Percentiles rank a stretch among this genome's conserved stretches.
These are phyloP conservation scores for Cataglyphis rosenhaueri DNA, from an alignment of 2,888 invertebrate species.

Conservation along the genomic window DNA sequence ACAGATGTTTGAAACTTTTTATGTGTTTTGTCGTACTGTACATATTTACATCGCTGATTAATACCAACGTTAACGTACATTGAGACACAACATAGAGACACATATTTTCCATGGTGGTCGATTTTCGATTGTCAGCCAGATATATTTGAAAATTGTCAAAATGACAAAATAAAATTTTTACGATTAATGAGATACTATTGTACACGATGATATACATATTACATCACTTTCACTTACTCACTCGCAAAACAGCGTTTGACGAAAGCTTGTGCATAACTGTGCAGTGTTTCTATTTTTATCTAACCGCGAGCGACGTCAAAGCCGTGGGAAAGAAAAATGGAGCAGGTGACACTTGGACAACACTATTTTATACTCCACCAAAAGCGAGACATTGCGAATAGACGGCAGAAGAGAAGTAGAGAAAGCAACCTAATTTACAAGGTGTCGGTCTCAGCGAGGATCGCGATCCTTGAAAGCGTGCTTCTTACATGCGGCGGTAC, in stretches of 20 bases:
- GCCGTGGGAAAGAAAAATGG: slow-evolving; percentile 26
- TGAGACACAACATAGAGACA: slow-evolving; percentile 28
- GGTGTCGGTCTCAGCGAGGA: slow-evolving; percentile 59
- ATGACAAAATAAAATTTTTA: slow-evolving; percentile 14
- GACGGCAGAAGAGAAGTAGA: slow-evolving; percentile 38
- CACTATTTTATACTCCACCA: slow-evolving; percentile 32
- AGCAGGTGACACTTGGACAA: slow-evolving; percentile 34
- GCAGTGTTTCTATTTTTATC: slow-evolving; percentile 47
- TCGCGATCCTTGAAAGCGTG: neutral
- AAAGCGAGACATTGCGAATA: slow-evolving; percentile 28
- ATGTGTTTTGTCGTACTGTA: slow-evolving; percentile 43
- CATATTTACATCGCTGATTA: slow-evolving; percentile 39
- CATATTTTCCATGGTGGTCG: neutral
- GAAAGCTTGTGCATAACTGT: slow-evolving; percentile 55
- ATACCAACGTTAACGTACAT: slow-evolving; percentile 26
- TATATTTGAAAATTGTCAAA: neutral
- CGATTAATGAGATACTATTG: neutral
- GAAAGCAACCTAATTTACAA: slow-evolving; percentile 70
- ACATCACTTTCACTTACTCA: slow-evolving; percentile 45
- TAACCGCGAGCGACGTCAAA: slow-evolving; percentile 41
- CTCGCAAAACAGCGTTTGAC: slow-evolving; percentile 56
- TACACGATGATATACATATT: neutral
- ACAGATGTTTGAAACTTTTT: slow-evolving; percentile 31
- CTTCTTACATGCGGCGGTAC: slow-evolving; percentile 10
- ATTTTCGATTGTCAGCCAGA: neutral